phyloP scores from a whole-genome alignment of 2,113 vertebrate genomes.

The Pyxicephalus adspersus region DNA sequence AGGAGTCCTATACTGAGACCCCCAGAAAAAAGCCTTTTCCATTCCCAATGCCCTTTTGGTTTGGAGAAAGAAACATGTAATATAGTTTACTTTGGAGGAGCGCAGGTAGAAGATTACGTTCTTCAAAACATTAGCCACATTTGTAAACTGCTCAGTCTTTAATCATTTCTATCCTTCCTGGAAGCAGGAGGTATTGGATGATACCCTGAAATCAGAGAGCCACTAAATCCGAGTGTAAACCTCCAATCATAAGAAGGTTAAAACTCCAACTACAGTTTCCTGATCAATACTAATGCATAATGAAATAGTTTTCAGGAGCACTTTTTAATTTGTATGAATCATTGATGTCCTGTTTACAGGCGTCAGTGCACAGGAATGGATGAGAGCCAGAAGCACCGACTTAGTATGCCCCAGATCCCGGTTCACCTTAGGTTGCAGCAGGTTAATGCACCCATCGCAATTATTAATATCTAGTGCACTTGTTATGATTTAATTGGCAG shows the following conservation, averaged over 20 bases:
- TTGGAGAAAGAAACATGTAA: no score
- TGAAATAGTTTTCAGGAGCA: conserved; percentile 15
- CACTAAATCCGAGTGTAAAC: background rate
- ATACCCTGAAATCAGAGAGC: background rate
- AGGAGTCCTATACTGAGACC: no score
- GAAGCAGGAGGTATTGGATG: background rate
- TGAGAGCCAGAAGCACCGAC: background rate
- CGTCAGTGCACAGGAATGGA: background rate
- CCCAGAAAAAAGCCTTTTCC: no score
- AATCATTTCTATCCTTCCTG: background rate
- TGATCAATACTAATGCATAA: conserved; percentile 43
- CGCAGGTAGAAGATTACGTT: no score
- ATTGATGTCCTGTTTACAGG: conserved; percentile 44
- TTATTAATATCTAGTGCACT: background rate
- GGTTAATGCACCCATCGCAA: background rate
- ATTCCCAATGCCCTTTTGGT: no score
- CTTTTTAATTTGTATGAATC: conserved; percentile 37
- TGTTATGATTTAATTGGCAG: background rate
- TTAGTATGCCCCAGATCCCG: background rate
- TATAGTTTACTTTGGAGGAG: no score
- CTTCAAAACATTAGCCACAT: no score
- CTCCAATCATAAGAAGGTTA: background rate
- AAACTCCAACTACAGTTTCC: conserved; percentile 20
- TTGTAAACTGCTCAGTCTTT: no score
- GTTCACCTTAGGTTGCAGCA: background rate